Evolutionary conservation across 2,888 invertebrate species (phyloP), one percentile per base, ranked within the genome.

Genomic region (Epsilonema sp.): DNA sequence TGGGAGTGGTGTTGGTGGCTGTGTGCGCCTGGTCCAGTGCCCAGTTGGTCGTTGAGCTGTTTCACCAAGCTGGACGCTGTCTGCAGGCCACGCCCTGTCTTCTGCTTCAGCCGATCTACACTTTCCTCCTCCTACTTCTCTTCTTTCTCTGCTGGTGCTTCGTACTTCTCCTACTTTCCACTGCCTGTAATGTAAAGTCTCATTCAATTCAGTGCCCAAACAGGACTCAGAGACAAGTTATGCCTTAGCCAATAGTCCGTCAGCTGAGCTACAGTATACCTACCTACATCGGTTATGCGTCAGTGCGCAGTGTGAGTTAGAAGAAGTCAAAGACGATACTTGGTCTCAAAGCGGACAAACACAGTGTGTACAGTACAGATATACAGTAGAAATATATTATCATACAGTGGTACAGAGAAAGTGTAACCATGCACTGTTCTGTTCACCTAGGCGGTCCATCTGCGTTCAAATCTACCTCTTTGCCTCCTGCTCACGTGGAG

Each of bases 11-110:
- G n/a, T n/a, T n/a, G n/a, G n/a, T n/a, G n/a, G n/a, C n/a, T n/a
- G n/a, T n/a, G n/a, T 81, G 56, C 77, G 83, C 58, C 77, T 89
- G 0, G 76, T 78, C 37, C 80, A 86, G 60, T 53, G 66, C 47
- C 25, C 50, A 55, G 0, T 54, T 67, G 48, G 72, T 89, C 57
- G 78, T 84, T 0, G 77, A 79, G 21, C 69, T 90, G 49, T 89
- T 90, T 65, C 78, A 78, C 62, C 87, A 89, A 68, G 85, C 89
- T 1, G 83, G 85, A 16, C 77, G 79, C 58, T 89, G 86, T 62
- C 74, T 90, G 56, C 76, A 78, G 48, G 78, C 79, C 56, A 75
- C 89, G 56, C 89, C 90, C 0, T 77, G 79, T 2, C 71, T 90
- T 41, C 77, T 87, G 60, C 70, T 85, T 38, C 87, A 87, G 61